Evolutionary conservation across 2,113 vertebrate species (phyloP).

Genomic region (Oreochromis spilurus): DNA sequence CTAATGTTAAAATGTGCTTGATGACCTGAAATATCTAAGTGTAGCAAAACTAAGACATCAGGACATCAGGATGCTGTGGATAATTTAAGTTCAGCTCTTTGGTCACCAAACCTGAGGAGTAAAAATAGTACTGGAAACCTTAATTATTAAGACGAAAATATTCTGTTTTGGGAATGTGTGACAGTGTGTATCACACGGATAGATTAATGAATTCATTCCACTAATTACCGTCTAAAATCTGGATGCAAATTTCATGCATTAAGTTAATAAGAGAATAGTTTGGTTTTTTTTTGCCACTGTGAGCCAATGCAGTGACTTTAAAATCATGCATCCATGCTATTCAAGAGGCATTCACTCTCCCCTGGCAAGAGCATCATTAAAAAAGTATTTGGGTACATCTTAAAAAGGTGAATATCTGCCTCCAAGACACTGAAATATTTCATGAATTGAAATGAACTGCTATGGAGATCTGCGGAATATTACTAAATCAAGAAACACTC

Average conservation of each 20-base stretch:
- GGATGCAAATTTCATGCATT: neutral
- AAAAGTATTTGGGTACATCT: neutral
- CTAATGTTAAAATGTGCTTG: neutral
- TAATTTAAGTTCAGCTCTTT: neutral
- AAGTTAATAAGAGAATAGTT: neutral
- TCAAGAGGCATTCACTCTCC: neutral
- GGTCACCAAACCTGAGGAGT: neutral
- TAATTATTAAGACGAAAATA: neutral
- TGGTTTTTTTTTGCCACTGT: neutral
- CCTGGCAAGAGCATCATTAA: neutral
- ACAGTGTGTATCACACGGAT: neutral
- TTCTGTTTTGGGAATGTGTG: neutral
- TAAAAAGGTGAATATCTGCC: neutral
- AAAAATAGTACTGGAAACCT: neutral
- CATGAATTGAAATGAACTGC: neutral
- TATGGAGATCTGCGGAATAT: neutral
- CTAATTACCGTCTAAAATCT: neutral
- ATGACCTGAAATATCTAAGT: fast-evolving
- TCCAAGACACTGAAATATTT: neutral
- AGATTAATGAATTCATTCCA: neutral
- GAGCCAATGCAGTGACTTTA: neutral
- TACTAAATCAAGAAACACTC: neutral
- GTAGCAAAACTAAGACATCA: neutral
- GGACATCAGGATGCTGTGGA: neutral
- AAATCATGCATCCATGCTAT: neutral